Base-by-base conservation (phyloP, 2,113 vertebrate species). In the Macrotus californicus region DNA sequence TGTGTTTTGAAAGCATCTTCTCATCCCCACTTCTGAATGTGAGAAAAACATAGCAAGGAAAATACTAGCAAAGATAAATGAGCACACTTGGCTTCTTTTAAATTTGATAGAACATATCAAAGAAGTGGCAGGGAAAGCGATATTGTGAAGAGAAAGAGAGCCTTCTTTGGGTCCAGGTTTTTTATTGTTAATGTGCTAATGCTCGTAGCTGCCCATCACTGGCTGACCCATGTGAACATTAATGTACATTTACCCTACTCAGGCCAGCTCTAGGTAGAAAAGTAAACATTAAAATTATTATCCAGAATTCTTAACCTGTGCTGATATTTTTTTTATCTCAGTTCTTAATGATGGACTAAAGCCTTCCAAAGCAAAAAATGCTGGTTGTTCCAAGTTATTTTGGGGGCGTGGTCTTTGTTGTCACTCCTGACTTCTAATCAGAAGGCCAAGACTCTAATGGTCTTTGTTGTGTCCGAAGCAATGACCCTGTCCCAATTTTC, bases 391-490 rank as follows among this genome's bases (percentile, higher is more conserved):
- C 43, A 86, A 80, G 46, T 91, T 13, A 77, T 83, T 31, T 64
- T 64, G 31, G 2, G 15, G 39, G 3, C 46, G n/a, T 73, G 64
- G 46, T 88, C 56, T 90, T 92, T 85, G 9, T 69, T 90, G 24
- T 82, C 77, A 77, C 12, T 82, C 29, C 92, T 81, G 73, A 54
- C 66, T 82, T 85, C 89, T 66, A 64, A 66, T 82, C 29, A 75
- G 67, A 86, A 93, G 34, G 34, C 48, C 54, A 56, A 29, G 56
- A 79, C 19, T 6, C 4, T 91, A 29, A 81, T 70, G 34, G 7
- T 89, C 75, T 89, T 92, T 84, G 83, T 95, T 29, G 54, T 75
- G 70, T n/a, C 66, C 83, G 94, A 86, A 94, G 7, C 5, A 87
- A 80, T 76, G 81, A 90, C 36, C 80, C 94, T 18, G 75, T 92